Percentiles rank a stretch among this genome's conserved stretches.
These are phyloP conservation scores for Camelus bactrianus DNA, from an alignment of 2,113 vertebrate species.

Conservation along the genomic window DNA sequence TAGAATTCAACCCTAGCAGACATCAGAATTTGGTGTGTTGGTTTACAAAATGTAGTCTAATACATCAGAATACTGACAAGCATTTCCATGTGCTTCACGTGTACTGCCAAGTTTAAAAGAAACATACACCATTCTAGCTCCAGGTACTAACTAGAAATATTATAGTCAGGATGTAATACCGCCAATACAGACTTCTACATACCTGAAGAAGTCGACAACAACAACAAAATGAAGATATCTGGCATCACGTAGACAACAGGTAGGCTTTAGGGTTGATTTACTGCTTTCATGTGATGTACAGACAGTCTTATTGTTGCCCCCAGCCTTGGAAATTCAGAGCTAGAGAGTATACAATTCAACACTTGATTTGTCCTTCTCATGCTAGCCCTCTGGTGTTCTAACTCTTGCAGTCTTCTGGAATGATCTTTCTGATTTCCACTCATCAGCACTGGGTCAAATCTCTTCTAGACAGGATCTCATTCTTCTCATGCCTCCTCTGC, in stretches of 20 bases:
- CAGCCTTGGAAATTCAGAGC: neutral
- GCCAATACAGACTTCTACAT: neutral
- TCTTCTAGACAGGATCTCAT: slow-evolving; percentile 62
- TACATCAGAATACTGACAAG: slow-evolving; percentile 5
- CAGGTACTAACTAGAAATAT: slow-evolving; percentile 10
- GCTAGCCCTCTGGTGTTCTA: neutral
- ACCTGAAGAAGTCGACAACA: slow-evolving; percentile 8
- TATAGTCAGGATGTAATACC: neutral
- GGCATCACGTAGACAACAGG: neutral
- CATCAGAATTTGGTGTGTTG: slow-evolving; percentile 36
- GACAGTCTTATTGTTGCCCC: neutral
- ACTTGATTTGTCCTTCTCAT: neutral
- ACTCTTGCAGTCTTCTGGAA: slow-evolving; percentile 2
- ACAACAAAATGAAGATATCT: neutral
- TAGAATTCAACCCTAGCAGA: slow-evolving; percentile 13
- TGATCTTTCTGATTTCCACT: neutral
- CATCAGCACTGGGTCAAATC: neutral
- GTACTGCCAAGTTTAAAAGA: slow-evolving; percentile 26
- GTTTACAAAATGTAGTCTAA: slow-evolving; percentile 51
- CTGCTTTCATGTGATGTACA: neutral
- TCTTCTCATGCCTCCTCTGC: slow-evolving; percentile 38
- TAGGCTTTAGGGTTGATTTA: neutral
- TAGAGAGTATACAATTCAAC: neutral
- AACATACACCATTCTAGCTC: neutral
- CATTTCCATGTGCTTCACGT: slow-evolving; percentile 3